Evolutionary conservation across 2,888 invertebrate species (phyloP).

Genomic region (Adelphocoris suturalis): DNA sequence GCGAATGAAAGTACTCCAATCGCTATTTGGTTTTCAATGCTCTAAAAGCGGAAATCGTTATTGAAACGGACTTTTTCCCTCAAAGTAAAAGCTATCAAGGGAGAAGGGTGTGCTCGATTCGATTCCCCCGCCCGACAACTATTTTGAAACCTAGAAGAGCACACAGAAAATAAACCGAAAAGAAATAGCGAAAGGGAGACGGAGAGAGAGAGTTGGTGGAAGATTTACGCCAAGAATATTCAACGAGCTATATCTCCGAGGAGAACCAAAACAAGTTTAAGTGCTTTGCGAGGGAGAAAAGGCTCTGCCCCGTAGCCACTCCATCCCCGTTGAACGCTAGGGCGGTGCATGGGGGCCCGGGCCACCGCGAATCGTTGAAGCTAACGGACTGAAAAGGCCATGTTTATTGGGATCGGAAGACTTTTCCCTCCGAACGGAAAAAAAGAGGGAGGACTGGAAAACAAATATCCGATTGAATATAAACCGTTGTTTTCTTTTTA

Average conservation of each 20-base stretch:
- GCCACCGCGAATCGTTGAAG: conserved; percentile 55
- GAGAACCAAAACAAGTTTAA: conserved; percentile 56
- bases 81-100: background rate
- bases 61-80: background rate
- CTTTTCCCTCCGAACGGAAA: background rate
- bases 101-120: background rate
- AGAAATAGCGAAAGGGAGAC: background rate
- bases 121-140: background rate
- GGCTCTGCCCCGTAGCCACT: background rate
- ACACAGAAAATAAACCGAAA: conserved; percentile 33
- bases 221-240: conserved; percentile 61
- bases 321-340: background rate
- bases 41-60: background rate
- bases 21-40: background rate
- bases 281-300: conserved; percentile 44
- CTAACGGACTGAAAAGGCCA: conserved; percentile 65
- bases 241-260: conserved; percentile 51
- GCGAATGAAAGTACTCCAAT: background rate
- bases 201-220: background rate
- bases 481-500: conserved; percentile 52
- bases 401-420: conserved; percentile 62
- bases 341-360: background rate
- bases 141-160: background rate
- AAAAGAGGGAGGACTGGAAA: background rate
- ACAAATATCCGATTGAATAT: conserved; percentile 66